Percentiles rank a stretch among this genome's conserved stretches.
Conservation (phyloP, 1,140 invertebrate genomes). For the Bombus polaris region DNA sequence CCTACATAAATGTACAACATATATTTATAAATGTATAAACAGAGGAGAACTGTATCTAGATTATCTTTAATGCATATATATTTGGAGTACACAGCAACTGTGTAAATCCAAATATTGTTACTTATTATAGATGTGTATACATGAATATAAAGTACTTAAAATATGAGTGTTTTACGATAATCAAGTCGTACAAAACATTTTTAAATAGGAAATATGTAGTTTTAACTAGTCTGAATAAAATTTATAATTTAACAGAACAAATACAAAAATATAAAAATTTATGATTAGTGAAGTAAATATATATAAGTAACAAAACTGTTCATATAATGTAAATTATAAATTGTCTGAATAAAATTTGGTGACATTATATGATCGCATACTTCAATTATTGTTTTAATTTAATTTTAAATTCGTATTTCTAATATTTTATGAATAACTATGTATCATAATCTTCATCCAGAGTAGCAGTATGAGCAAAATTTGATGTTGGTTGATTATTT, state of each 20-base stretch:
- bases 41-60: neutral
- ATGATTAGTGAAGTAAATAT: slow-evolving; percentile 5
- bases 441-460: slow-evolving; percentile 82
- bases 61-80: slow-evolving; percentile 4
- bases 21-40: slow-evolving; percentile 21
- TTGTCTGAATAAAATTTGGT: neutral
- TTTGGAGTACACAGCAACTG: neutral
- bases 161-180: slow-evolving; percentile 12
- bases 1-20: slow-evolving; percentile 19
- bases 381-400: slow-evolving; percentile 10
- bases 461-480: slow-evolving; percentile 75
- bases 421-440: slow-evolving; percentile 69
- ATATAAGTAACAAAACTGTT: slow-evolving; percentile 26
- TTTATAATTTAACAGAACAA: slow-evolving; percentile 15
- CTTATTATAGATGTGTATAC: slow-evolving; percentile 37
- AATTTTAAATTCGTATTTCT: slow-evolving; percentile 36
- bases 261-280: slow-evolving; percentile 56
- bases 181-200: slow-evolving; percentile 21
- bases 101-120: neutral
- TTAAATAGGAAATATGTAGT: slow-evolving; percentile 27
- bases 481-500: slow-evolving; percentile 72
- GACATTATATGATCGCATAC: neutral
- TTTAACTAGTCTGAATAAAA: slow-evolving; percentile 24
- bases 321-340: slow-evolving; percentile 32
- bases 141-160: slow-evolving; percentile 14